Base-by-base conservation (phyloP, 2,797 vertebrate species). In the Neosilurus mollespiculum region DNA sequence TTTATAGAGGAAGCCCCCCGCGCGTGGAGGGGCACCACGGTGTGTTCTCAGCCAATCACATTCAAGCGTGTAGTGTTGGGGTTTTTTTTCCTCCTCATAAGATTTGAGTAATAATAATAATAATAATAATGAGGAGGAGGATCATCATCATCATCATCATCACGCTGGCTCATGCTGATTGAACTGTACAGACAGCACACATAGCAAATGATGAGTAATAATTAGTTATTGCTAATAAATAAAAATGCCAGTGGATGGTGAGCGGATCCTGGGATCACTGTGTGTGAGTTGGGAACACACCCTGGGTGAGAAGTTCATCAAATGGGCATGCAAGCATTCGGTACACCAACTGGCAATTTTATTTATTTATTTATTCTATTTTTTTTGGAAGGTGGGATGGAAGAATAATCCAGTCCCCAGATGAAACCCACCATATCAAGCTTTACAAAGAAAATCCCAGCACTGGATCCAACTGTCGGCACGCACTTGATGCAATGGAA, bases 1-100 rank as follows among this genome's bases (percentile, higher is more conserved):
- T 92, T 94, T 94, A 93, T 94, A 93, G 86, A 88, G 16, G 81
- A 78, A 83, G 73, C 86, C 82, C 86, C 79, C 54, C 87, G 86
- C 87, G 86, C 86, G 88, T 81, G 89, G 82, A 66, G 65, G 88
- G 86, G 86, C 91, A 85, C 75, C 90, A 81, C 89, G 59, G 70
- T 87, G 51, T 82, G 62, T 87, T 75, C n/a, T 34, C 90, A 88
- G 61, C 92, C 93, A 94, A 93, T 93, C 56, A 84, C 88, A 67
- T 76, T 53, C 86, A n/a, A n/a, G 80, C 81, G 84, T 75, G 76
- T 51, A 59, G n/a, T 3, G n/a, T 26, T 37, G 26, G 37, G 34
- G 8, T 9, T 77, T 37, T 59, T 73, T 72, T 69, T 11, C 4
- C 20, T 4, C 26, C 16, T 67, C 3, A 37, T 26, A 5, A 18